Percentiles rank a stretch among this genome's conserved stretches.
Conservation (phyloP, 2,113 vertebrate species). For the Cebidichthys violaceus region DNA sequence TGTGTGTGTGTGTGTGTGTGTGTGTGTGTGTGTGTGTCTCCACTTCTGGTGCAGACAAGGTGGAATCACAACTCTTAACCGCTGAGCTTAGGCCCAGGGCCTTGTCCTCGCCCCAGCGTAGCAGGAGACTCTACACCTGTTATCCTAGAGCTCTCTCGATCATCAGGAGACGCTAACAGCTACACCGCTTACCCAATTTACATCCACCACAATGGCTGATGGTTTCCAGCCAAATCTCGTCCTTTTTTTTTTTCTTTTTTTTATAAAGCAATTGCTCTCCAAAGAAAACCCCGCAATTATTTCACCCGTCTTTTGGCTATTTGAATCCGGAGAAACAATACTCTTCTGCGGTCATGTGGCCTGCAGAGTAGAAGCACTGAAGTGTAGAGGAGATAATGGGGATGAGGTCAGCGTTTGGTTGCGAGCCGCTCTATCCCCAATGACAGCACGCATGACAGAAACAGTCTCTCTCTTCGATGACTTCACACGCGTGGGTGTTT, state of each 20-base stretch:
- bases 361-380: constrained; percentile 36
- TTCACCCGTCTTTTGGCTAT: constrained; percentile 46
- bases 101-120: constrained; percentile 59
- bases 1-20: constrained; percentile 13
- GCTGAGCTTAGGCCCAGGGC: constrained; percentile 29
- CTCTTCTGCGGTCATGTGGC: constrained; percentile 46
- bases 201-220: constrained; percentile 42
- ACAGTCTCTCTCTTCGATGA: neutral
- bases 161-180: constrained; percentile 44
- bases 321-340: constrained; percentile 52
- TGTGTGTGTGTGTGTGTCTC: constrained; percentile 20
- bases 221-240: constrained; percentile 43
- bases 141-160: constrained; percentile 54
- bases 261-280: constrained; percentile 13
- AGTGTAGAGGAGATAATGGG: constrained; percentile 59
- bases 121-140: constrained; percentile 63
- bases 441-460: constrained; percentile 34
- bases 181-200: constrained; percentile 43
- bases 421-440: constrained; percentile 38
- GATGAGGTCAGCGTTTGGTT: constrained; percentile 70
- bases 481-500: constrained; percentile 22
- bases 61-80: constrained; percentile 60
- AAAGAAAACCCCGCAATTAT: constrained; percentile 53
- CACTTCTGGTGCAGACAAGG: constrained; percentile 51
- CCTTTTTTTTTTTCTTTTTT: constrained; percentile 20